Evolutionary conservation across 2,113 vertebrate species (phyloP).

Genomic region (Tychaedon coryphoeus): DNA sequence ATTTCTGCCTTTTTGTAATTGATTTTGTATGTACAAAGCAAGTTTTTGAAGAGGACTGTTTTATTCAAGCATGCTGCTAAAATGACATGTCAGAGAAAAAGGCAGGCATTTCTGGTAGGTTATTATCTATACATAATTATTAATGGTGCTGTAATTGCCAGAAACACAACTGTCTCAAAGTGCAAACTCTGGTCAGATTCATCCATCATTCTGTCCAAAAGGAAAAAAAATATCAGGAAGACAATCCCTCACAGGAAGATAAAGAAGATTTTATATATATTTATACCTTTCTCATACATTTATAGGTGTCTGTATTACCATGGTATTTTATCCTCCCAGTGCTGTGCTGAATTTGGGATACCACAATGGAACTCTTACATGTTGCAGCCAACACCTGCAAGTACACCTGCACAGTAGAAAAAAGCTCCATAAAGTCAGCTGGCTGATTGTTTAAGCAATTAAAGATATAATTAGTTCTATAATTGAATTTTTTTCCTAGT

Average conservation of each 20-base stretch:
- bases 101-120: neutral
- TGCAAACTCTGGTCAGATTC: neutral
- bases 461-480: slow-evolving; percentile 72
- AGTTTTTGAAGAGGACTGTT: neutral
- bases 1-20: neutral
- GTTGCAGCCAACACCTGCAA: slow-evolving; percentile 30
- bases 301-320: neutral
- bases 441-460: slow-evolving; percentile 72
- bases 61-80: neutral
- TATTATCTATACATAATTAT: neutral
- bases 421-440: slow-evolving; percentile 15
- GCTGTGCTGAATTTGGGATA: neutral
- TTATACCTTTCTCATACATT: neutral
- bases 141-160: neutral
- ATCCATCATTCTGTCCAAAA: neutral
- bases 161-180: neutral
- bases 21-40: neutral
- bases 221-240: neutral
- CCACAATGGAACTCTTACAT: neutral
- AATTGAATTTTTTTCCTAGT: slow-evolving; percentile 66
- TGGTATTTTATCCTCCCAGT: neutral
- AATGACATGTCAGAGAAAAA: neutral
- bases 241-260: neutral
- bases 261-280: neutral
- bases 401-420: slow-evolving; percentile 33